phyloP scores from a whole-genome alignment of 2,113 vertebrate species.

The Chascanopsetta lugubris region DNA sequence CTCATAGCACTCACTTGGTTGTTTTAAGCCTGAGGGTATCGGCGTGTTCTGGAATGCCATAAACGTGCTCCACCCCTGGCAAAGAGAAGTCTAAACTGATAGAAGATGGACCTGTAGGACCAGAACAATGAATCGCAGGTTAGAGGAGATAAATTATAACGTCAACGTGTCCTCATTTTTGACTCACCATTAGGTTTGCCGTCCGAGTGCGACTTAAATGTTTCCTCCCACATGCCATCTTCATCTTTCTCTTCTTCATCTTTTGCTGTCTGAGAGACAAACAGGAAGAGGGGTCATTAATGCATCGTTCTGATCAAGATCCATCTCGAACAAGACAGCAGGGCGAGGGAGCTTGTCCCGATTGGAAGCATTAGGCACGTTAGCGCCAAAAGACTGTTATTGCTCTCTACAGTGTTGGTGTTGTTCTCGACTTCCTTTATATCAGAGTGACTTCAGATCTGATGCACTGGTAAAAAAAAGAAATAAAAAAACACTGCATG shows the following conservation, averaged over 20 bases:
- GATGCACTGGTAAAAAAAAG: neutral
- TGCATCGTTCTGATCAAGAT: too few species aligned
- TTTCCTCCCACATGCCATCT: slow-evolving; percentile 91
- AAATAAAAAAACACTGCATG: too few species aligned
- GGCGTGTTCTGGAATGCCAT: slow-evolving; percentile 94
- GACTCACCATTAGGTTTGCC: slow-evolving; percentile 87
- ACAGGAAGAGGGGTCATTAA: neutral
- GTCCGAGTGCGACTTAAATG: slow-evolving; percentile 90
- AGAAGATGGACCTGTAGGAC: slow-evolving; percentile 84
- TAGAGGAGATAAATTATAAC: neutral
- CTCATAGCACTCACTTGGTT: slow-evolving; percentile 85
- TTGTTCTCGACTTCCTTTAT: too few species aligned
- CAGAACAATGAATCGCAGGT: neutral
- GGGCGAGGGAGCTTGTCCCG: too few species aligned
- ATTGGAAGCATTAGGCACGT: too few species aligned
- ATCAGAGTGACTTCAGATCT: too few species aligned
- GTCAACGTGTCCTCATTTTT: neutral
- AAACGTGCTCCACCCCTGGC: slow-evolving; percentile 90
- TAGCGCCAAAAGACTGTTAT: too few species aligned
- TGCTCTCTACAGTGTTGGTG: too few species aligned
- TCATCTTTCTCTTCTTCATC: slow-evolving; percentile 79
- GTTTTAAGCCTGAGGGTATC: slow-evolving; percentile 88
- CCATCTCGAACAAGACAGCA: too few species aligned
- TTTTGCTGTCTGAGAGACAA: slow-evolving; percentile 49
- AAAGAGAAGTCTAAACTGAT: slow-evolving; percentile 92